These are phyloP conservation scores for Silurus meridionalis DNA, from an alignment of 2,113 vertebrate genomes.

Conservation along the genomic window DNA sequence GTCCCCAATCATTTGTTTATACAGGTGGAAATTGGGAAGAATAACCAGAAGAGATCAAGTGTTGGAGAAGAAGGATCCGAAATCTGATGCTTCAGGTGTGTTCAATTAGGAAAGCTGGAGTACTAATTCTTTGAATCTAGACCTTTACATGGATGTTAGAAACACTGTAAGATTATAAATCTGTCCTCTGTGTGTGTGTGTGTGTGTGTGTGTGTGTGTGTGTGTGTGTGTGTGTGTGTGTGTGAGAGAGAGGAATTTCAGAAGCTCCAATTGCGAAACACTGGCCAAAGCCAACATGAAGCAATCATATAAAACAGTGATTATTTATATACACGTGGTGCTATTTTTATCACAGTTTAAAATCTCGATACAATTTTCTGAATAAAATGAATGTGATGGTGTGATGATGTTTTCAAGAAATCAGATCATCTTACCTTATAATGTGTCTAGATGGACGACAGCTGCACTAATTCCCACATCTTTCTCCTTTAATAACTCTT, in stretches of 20 bases:
- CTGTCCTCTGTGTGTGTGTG: not conserved
- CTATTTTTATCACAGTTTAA: too few relatives aligned
- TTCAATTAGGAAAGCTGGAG: not conserved
- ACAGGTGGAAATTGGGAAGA: not conserved
- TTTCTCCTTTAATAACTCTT: not conserved
- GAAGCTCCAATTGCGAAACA: conserved; percentile 4
- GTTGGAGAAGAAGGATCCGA: not conserved
- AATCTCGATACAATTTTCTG: not conserved
- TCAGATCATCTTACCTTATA: not conserved
- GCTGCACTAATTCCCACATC: conserved; percentile 5
- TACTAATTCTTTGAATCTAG: not conserved
- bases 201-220: not conserved
- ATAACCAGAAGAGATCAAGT: not conserved
- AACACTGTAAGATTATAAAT: not conserved
- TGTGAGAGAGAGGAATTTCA: not conserved
- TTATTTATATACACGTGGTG: too few relatives aligned
- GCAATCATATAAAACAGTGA: not conserved
- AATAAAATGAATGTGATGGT: not conserved
- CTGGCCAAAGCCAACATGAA: not conserved
- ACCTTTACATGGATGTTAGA: not conserved
- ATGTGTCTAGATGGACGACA: not conserved
- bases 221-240: too few relatives aligned
- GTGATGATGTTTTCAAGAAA: too few relatives aligned
- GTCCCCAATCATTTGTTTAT: not conserved
- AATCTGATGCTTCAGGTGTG: not conserved